Percentiles rank a stretch among this genome's conserved stretches.
Conservation (phyloP, 92 coral and sea anemone genomes). For the Epizoanthus fatuus region DNA sequence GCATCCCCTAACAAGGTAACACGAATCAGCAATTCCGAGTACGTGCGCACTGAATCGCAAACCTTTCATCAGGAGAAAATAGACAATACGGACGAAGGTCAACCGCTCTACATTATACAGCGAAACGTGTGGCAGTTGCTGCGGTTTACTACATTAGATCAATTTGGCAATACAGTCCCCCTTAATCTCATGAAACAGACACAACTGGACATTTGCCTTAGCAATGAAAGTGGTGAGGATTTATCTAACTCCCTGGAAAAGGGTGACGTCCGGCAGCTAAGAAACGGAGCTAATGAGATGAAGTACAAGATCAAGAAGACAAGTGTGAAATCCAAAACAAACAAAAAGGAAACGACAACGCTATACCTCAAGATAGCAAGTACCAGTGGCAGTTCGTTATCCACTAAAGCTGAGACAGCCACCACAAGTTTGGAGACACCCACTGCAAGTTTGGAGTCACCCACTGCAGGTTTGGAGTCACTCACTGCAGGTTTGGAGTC, state of each 20-base stretch:
- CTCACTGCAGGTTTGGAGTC: background rate
- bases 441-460: background rate
- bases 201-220: background rate
- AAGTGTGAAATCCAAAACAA: too few relatives aligned
- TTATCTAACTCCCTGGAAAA: background rate
- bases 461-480: background rate
- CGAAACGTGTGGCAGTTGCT: conserved; percentile 12
- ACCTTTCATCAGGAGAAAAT: background rate
- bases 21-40: background rate
- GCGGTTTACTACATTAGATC: background rate
- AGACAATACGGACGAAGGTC: background rate
- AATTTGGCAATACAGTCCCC: conserved; percentile 3
- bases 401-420: too few relatives aligned
- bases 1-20: background rate
- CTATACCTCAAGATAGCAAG: background rate
- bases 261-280: background rate
- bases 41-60: background rate
- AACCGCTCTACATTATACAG: background rate
- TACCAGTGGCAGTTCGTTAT: background rate
- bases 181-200: background rate
- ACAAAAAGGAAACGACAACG: background rate
- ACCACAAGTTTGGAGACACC: background rate
- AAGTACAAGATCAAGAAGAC: conserved; percentile 12
- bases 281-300: background rate
- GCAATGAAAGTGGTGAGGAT: background rate